Base-by-base conservation (phyloP, 2,888 invertebrate genomes). In the Protula sp. region DNA sequence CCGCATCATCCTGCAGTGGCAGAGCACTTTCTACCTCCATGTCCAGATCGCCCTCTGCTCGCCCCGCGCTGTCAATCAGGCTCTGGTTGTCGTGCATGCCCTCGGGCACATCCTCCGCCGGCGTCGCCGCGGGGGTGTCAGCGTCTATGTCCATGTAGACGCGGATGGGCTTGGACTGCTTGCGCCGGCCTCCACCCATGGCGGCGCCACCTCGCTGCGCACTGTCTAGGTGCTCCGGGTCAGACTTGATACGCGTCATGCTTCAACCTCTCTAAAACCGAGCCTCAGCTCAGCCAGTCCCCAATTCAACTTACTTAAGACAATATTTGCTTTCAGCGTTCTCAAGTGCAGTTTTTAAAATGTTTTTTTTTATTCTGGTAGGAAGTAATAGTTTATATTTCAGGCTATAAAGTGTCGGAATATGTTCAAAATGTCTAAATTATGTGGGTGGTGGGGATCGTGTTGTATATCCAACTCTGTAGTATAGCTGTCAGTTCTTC, bases 81-180 rank as follows among this genome's bases (percentile, higher is more conserved):
- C 22, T 5, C 4, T 9, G 9, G 9, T 24, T 53, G 3, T 53
- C 53, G 24, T 53, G 31, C 14, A 5, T 4, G 38, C 9, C 5
- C 4, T 55, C 38, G 5, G 22, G n/a, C 26, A 27, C 27, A 24
- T 48, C 52, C 27, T 48, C 38, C 22, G 9, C 31, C 31, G 30
- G 22, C 31, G 22, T 55, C 5, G 30, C 38, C 4, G 22, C 27
- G 22, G 4, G 9, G 9, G 4, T 4, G 9, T 22, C 27, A 4
- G 29, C 9, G 50, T 50, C 50, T 24, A 9, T 30, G 24, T 38
- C 55, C 47, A 47, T 14, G 47, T 47, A 69, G 22, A 71, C 70
- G 30, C 72, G 62, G 47, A 67, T 70, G 31, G 74, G 74, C 68
- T 77, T 78, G 29, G 75, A 75, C 66, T 78, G 79, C 68, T 79